A percentile compares a stretch with the other conserved stretches of the same genome.
These are phyloP conservation scores for Marronus borbonicus DNA, from an alignment of 2,888 invertebrate genomes.

Conservation along the genomic window DNA sequence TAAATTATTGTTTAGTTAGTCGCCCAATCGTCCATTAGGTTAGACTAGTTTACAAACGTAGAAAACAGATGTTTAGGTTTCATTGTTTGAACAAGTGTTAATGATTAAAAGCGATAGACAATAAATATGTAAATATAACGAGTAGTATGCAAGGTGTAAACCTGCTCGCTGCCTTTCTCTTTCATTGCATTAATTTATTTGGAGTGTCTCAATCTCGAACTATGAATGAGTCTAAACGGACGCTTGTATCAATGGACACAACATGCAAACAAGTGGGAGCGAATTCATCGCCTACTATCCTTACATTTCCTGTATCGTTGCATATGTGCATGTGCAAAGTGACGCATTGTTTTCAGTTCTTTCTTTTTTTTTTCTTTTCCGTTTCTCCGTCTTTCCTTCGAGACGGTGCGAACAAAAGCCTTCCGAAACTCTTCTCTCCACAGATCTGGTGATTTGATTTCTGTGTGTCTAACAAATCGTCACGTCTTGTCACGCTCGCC, in stretches of 20 bases:
- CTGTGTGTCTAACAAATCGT: constrained; percentile 25
- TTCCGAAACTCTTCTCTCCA: constrained; percentile 12
- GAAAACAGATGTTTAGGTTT: constrained; percentile 54
- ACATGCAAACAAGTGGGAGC: constrained; percentile 58
- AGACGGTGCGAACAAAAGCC: constrained; percentile 13
- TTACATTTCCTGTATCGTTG: constrained; percentile 58
- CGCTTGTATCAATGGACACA: constrained; percentile 58
- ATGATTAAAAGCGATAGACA: constrained; percentile 57
- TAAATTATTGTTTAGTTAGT: constrained; percentile 29
- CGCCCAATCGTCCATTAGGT: constrained; percentile 9
- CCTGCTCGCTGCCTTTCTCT: constrained; percentile 58
- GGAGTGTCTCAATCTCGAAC: constrained; percentile 58
- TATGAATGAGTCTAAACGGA: constrained; percentile 59
- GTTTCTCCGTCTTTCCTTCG: not conserved
- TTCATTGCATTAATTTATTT: constrained; percentile 61
- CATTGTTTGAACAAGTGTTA: constrained; percentile 55
- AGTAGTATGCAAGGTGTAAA: constrained; percentile 60
- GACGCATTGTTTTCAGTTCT: constrained; percentile 53
- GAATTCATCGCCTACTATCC: constrained; percentile 56
- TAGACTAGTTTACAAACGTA: constrained; percentile 40
- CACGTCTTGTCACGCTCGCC: constrained; percentile 41
- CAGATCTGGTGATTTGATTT: constrained; percentile 41
- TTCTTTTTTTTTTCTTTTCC: constrained; percentile 15
- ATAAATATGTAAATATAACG: constrained; percentile 61
- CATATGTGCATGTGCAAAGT: constrained; percentile 49